Evolutionary conservation across 2,888 invertebrate species (phyloP), one percentile per base, ranked within the genome.

Genomic region (Melanostoma mellinum): DNA sequence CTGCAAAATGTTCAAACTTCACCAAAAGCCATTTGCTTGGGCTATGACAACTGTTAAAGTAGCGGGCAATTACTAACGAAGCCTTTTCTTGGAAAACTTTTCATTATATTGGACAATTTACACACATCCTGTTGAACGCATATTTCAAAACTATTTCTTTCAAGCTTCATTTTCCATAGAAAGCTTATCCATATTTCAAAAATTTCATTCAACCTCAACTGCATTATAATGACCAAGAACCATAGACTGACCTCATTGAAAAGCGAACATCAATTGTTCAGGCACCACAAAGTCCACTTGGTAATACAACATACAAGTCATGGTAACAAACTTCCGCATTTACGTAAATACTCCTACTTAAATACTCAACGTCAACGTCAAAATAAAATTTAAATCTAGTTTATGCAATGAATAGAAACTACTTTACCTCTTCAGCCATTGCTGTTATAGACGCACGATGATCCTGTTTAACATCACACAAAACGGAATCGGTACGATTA

Each of bases 391-490:
- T 56, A 40, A 56, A 71, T 56, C 44, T 20, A 60, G 40, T 46
- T 60, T 58, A 63, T 8, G 30, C 48, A 55, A 68, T 53, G n/a
- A 33, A 52, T 50, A 30, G 48, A 55, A 55, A 55, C n/a, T 30
- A 50, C n/a, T 9, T 50, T 86, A 90, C 91, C 88, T 91, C 91
- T 85, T 91, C 91, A 69, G 89, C 89, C 63, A 89, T 73, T 4
- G 88, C 89, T n/a, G 90, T 90, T 20, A 89, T 88, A 6, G 91
- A 90, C n/a, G 89, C 86, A 36, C 88, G 88, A 85, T 89, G 89
- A 72, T 89, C 88, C 53, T 88, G 89, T 68, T 89, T 90, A 53
- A 88, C 86, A 81, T 90, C 89, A 40, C 88, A 87, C 50, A 89
- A 86, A 68, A 90, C 88, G 32, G 91, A 91, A 78, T 91, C 90